Evolutionary conservation across 92 coral and sea anemone genomes (phyloP), one percentile per base, ranked within the genome.

Genomic region (Nematostella vectensis): DNA sequence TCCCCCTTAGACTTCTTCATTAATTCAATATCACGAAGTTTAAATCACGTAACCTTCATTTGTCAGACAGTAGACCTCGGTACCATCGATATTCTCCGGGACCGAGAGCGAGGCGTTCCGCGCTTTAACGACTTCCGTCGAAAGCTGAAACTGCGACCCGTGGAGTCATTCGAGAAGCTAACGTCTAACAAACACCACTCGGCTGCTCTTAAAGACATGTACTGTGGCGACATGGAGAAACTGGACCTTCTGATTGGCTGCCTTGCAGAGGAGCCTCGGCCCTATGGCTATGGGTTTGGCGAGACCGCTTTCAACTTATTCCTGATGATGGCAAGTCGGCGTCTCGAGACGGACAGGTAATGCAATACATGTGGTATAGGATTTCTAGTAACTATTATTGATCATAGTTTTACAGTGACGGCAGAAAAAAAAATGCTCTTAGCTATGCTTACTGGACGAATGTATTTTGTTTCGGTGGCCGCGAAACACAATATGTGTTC

Each of bases 51-150:
- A n/a, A n/a, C n/a, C n/a, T n/a, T n/a, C n/a, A n/a, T n/a, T n/a
- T n/a, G n/a, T 27, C 25, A 84, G 94, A 69, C 69, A 0, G 61
- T 79, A 27, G 94, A 84, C 55, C 76, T 84, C 10, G 80, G 87
- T 17, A 79, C 88, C 27, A 79, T 85, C 53, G 94, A 85, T 37
- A 71, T 85, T 18, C 30, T 85, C 45, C 69, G 94, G 11, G 94
- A 85, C 15, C 83, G 94, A 4, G 94, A 85, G 30, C 87, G 94
- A 0, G 94, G 88, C 2, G 62, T 85, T 25, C 94, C 94, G 13
- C 69, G 94, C 16, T 85, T 61, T 45, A 85, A 85, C 64, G 75
- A 85, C 31, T 75, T 85, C 45, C 79, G 94, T 27, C 65, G 81
- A 11, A 52, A 79, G 59, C 49, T 74, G 51, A 62, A 67, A 29